phyloP scores from a whole-genome alignment of 2,113 vertebrate genomes.

The Camelus dromedarius region DNA sequence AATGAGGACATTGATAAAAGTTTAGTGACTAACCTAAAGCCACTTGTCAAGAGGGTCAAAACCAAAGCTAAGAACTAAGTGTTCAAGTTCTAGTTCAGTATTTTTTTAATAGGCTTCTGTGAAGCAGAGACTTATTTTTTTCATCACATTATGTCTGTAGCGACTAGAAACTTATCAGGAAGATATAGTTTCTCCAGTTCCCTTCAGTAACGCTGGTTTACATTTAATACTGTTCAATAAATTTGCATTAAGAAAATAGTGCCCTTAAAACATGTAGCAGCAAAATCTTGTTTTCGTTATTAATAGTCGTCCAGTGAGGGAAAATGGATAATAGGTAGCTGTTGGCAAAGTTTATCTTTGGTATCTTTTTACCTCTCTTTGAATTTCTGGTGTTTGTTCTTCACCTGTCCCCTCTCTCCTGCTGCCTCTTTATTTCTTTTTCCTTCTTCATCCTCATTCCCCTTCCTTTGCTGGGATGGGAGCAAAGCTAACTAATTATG shows the following conservation, averaged over 20 bases:
- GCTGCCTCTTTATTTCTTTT: conserved; percentile 31
- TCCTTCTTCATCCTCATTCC: not conserved
- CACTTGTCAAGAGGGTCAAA: conserved; percentile 26
- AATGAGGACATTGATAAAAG: conserved; percentile 50
- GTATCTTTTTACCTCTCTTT: conserved; percentile 29
- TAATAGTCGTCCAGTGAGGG: not conserved
- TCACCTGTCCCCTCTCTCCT: not conserved
- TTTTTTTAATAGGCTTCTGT: conserved; percentile 48
- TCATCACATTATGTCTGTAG: not conserved
- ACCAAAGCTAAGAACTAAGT: conserved; percentile 30
- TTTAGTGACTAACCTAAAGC: conserved; percentile 40
- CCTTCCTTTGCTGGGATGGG: conserved; percentile 1
- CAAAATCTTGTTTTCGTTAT: conserved; percentile 42
- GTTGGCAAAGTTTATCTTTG: conserved; percentile 49
- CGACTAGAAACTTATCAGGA: conserved; percentile 14
- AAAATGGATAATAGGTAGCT: conserved; percentile 31
- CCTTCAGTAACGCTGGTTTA: not conserved
- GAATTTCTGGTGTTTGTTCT: not conserved
- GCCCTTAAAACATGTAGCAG: not conserved
- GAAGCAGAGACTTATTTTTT: not conserved
- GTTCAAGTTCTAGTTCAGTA: conserved; percentile 46
- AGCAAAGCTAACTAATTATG: not conserved
- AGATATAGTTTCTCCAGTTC: not conserved
- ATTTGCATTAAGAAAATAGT: conserved; percentile 29
- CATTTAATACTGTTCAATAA: conserved; percentile 29